Evolutionary conservation across 2,888 invertebrate genomes (phyloP).

Genomic region (Shargacucullia verbasci): DNA sequence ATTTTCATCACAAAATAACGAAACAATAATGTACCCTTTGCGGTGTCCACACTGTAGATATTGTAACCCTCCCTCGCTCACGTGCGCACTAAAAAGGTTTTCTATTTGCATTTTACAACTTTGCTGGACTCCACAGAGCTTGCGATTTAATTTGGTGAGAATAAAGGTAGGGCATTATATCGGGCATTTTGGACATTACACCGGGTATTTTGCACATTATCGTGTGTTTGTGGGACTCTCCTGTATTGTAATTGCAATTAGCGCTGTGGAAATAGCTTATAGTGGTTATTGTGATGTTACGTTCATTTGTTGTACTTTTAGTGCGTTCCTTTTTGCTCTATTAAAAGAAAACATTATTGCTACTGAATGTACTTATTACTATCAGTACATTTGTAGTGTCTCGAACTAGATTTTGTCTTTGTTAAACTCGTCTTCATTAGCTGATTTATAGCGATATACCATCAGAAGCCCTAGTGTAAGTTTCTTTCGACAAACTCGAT

Average conservation of each 20-base stretch:
- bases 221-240: slow-evolving; percentile 14
- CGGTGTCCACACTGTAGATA: slow-evolving; percentile 18
- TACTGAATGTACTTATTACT: no score
- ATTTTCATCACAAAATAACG: slow-evolving; percentile 9
- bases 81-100: slow-evolving; percentile 60
- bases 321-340: not conserved
- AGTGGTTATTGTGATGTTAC: slow-evolving; percentile 1
- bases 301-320: not conserved
- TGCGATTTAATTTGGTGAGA: slow-evolving; percentile 70
- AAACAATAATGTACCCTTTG: slow-evolving; percentile 2
- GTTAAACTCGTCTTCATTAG: no score
- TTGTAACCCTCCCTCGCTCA: slow-evolving; percentile 29
- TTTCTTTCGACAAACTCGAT: no score
- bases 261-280: not conserved
- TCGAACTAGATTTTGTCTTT: no score
- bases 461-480: no score
- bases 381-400: no score
- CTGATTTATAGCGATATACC: no score
- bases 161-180: slow-evolving; percentile 65
- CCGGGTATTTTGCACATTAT: slow-evolving; percentile 27
- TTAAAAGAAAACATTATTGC: no score
- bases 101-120: slow-evolving; percentile 80
- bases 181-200: slow-evolving; percentile 46
- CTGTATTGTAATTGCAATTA: slow-evolving; percentile 25
- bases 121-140: slow-evolving; percentile 64